Conservation (phyloP, 2,888 invertebrate species). For the Tetramorium bicarinatum region DNA sequence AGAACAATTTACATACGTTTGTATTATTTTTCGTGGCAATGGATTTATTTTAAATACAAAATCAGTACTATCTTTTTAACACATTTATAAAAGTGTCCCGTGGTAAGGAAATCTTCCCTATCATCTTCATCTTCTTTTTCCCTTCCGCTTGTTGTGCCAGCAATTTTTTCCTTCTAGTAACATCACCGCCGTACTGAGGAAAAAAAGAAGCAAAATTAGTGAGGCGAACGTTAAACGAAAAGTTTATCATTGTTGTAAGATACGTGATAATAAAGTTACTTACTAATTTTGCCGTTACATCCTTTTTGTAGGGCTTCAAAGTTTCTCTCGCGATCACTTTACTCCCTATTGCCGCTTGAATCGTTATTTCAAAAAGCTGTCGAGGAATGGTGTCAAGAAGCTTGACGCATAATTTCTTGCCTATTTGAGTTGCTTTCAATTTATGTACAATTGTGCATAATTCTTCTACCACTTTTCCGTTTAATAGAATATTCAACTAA, state of each 20-base stretch:
- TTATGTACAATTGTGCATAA: slow-evolving; percentile 93
- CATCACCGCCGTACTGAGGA: slow-evolving; percentile 95
- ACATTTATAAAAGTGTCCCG: slow-evolving; percentile 97
- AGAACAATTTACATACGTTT: background rate
- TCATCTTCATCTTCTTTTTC: slow-evolving; percentile 96
- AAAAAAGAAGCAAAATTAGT: background rate
- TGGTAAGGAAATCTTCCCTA: slow-evolving; percentile 96
- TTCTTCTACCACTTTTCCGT: slow-evolving; percentile 94
- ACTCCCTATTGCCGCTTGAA: slow-evolving; percentile 94
- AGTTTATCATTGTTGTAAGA: background rate
- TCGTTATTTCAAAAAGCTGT: slow-evolving; percentile 92
- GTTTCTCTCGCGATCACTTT: slow-evolving; percentile 95
- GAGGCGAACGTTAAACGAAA: background rate
- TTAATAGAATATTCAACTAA: slow-evolving; percentile 92
- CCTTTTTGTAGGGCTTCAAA: slow-evolving; percentile 95
- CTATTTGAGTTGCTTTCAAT: slow-evolving; percentile 89
- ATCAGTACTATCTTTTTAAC: slow-evolving; percentile 89
- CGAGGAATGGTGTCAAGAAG: slow-evolving; percentile 95
- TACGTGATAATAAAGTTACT: slow-evolving; percentile 80
- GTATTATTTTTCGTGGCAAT: background rate
- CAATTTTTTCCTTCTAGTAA: slow-evolving; percentile 95
- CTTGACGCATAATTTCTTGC: slow-evolving; percentile 91
- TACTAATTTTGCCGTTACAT: slow-evolving; percentile 97
- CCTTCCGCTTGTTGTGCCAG: slow-evolving; percentile 96
- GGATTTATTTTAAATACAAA: slow-evolving; percentile 1